Percentiles rank a stretch among this genome's conserved stretches.
phyloP scores from a whole-genome alignment of 2,888 invertebrate genomes.

The Megalurothrips usitatus region DNA sequence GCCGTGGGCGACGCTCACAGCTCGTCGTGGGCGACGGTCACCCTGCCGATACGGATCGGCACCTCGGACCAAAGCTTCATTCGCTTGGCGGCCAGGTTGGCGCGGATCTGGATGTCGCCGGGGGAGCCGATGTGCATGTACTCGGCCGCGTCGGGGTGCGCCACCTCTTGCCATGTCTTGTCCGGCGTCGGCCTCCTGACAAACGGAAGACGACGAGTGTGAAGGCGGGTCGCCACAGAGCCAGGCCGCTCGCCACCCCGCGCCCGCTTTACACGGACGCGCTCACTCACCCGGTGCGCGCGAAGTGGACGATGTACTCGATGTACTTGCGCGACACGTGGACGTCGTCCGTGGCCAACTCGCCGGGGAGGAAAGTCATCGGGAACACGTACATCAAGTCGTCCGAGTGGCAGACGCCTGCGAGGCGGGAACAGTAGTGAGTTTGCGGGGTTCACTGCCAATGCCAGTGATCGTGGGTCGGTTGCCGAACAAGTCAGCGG shows the following conservation, averaged over 20 bases:
- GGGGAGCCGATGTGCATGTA: slow-evolving; percentile 24
- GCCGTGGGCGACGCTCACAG: neutral
- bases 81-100: neutral
- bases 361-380: neutral
- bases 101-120: slow-evolving; percentile 6
- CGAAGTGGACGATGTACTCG: neutral
- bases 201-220: neutral
- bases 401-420: neutral
- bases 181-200: neutral
- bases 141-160: slow-evolving; percentile 3
- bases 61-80: neutral
- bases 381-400: slow-evolving; percentile 10
- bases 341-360: neutral
- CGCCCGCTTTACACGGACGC: neutral
- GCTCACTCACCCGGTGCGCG: neutral
- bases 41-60: neutral
- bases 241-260: neutral
- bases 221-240: neutral
- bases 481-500: too few species aligned
- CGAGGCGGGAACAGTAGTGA: neutral
- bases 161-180: neutral
- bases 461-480: too few species aligned
- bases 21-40: neutral
- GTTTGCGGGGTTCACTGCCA: too few species aligned
- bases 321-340: neutral